These are phyloP conservation scores for Eilema sororculum DNA, from an alignment of 2,888 invertebrate species.

Conservation along the genomic window DNA sequence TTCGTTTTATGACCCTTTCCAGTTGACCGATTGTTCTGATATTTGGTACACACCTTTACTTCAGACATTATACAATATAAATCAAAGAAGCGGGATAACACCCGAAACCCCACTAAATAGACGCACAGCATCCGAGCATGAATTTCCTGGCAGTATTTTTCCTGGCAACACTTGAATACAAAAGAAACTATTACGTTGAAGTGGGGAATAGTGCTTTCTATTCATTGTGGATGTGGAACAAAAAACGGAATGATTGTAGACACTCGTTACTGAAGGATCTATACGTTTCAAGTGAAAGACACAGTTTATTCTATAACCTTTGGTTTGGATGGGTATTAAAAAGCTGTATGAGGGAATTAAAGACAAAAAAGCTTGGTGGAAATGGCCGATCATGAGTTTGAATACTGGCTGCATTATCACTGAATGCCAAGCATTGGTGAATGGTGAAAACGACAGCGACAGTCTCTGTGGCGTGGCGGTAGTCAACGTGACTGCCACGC, in stretches of 20 bases:
- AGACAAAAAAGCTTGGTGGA: not conserved
- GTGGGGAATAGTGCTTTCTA: slow-evolving; percentile 18
- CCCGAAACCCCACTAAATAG: too few species aligned
- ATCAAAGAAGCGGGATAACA: too few species aligned
- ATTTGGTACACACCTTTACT: too few species aligned
- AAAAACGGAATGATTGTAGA: slow-evolving; percentile 9
- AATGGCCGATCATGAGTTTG: too few species aligned
- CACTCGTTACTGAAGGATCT: not conserved
- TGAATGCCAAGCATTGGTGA: too few species aligned
- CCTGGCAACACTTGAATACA: slow-evolving; percentile 28
- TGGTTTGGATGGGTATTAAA: not conserved
- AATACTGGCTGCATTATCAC: too few species aligned
- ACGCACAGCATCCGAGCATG: slow-evolving; percentile 30
- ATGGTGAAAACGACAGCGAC: too few species aligned
- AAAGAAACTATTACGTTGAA: slow-evolving; percentile 27
- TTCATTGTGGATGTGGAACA: slow-evolving; percentile 8
- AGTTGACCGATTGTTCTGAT: too few species aligned
- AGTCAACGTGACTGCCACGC: too few species aligned
- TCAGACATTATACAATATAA: too few species aligned
- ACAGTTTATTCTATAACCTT: not conserved
- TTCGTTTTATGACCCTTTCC: too few species aligned
- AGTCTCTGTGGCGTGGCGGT: too few species aligned
- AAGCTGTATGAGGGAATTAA: not conserved
- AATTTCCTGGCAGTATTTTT: slow-evolving; percentile 32
- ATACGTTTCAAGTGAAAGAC: not conserved